These are phyloP conservation scores for Thalassophryne amazonica DNA, from an alignment of 2,797 vertebrate species.

Conservation along the genomic window DNA sequence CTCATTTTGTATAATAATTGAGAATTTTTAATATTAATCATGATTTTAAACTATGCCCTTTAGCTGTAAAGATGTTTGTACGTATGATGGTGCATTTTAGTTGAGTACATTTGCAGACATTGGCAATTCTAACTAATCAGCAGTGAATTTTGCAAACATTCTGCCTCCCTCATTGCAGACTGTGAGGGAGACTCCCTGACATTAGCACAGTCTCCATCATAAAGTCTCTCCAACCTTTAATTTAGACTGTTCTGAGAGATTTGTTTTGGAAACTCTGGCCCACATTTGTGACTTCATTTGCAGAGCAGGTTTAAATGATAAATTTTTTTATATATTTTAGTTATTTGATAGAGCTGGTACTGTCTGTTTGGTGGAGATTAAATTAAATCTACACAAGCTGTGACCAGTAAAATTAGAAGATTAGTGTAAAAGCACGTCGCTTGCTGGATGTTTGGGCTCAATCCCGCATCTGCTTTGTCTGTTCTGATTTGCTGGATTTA, in stretches of 20 bases:
- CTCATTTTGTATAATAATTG: too few relatives aligned
- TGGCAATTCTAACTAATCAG: too few relatives aligned
- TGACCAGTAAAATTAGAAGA: not conserved
- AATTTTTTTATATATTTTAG: not conserved
- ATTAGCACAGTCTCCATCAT: too few relatives aligned
- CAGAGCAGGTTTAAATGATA: not conserved
- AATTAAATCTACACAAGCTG: not conserved
- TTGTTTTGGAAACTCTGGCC: not conserved
- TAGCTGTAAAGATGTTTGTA: too few relatives aligned
- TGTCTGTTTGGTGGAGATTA: not conserved
- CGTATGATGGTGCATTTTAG: too few relatives aligned
- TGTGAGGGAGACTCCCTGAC: too few relatives aligned
- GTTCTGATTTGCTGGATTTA: slow-evolving; percentile 51
- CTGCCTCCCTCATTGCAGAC: too few relatives aligned
- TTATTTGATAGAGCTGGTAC: slow-evolving; percentile 5
- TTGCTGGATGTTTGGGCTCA: not conserved
- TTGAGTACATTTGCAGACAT: too few relatives aligned
- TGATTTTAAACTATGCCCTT: too few relatives aligned
- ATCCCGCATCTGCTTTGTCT: slow-evolving; percentile 23
- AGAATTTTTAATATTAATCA: too few relatives aligned
- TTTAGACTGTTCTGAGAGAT: not conserved
- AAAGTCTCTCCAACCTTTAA: too few relatives aligned
- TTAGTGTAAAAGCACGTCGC: not conserved
- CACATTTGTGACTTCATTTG: not conserved
- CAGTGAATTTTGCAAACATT: too few relatives aligned